Evolutionary conservation across 2,113 vertebrate species (phyloP), one percentile per base, ranked within the genome.

Genomic region (Phalacrocorax pelagicus): DNA sequence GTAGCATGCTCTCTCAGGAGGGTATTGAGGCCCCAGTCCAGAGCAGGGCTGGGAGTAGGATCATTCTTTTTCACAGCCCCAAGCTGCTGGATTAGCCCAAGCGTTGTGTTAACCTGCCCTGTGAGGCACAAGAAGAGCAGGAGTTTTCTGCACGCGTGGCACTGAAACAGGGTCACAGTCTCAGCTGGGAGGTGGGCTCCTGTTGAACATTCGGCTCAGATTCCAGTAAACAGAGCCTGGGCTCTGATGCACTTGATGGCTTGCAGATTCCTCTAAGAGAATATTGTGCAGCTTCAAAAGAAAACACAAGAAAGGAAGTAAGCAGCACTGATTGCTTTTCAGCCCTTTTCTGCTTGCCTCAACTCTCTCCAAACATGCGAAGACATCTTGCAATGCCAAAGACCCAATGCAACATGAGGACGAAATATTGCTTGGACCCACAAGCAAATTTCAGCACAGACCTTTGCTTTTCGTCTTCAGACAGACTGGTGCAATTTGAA

Each of bases 211-310:
- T 51, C 21, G 0, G 42, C 91, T 91, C 69, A 58, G 81, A 84
- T 79, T 80, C 66, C 44, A 88, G 95, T 27, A 61, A 86, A 54
- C 0, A 0, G 72, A 63, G 72, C 69, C 80, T 44, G 23, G 74
- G 63, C 27, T 81, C 44, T 59, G 73, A 58, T 85, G 89, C 58
- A 18, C 67, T 83, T 72, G 77, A 95, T 95, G 92, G 63, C 74
- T 91, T 94, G 84, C 78, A 94, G 91, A 83, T 86, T 91, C 75
- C 87, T 91, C 91, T 34, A 32, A 66, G 55, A 92, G 7, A 88
- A 91, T 94, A 72, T 63, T 65, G 27, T 61, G 69, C 83, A 83
- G 67, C 82, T 90, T 77, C 71, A 77, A 74, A 92, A 91, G 59
- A 71, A 92, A 89, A 58, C 66, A 73, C n/a, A 10, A 42, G 66